Evolutionary conservation across 2,888 invertebrate species (phyloP), one percentile per base, ranked within the genome.

Genomic region (Epistrophella euchroma): DNA sequence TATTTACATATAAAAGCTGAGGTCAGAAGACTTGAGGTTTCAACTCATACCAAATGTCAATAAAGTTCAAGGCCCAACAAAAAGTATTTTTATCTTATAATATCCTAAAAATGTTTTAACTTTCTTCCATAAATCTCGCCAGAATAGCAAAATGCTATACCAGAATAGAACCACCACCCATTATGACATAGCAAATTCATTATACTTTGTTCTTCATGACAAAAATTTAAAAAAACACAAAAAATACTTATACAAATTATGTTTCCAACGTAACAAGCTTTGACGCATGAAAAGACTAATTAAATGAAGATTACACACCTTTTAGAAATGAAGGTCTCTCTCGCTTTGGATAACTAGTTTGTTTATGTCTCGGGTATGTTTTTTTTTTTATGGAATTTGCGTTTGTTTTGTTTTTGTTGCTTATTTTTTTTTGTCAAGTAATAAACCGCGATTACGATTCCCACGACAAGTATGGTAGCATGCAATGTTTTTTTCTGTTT

Each of bases 301-400:
- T 86, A 86, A 86, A 82, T 62, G 73, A 82, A 73, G 82, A 86
- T 86, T 82, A 82, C 73, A 86, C 86, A 71, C 86, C 82, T 86
- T 72, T 82, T 73, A 82, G 6, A 15, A 52, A 52, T 72, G 86
- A 82, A 66, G 50, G 74, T 73, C 77, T 74, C 74, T 74, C 19
- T 19, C 66, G 32, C 17, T 45, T 19, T 28, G 47, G 62, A 50
- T 68, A 86, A 86, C 86, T 86, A 72, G 85, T 81, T 86, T 77
- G 73, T 35, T 77, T 62, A 47, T 35, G 32, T 52, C 40, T 72
- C 35, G 43, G 11, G 25, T 62, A 40, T 40, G 3, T 13, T 70
- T 17, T 64, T 72, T 68, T 52, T 85, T 84, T 60, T 72, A 80
- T 72, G 81, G 85, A 86, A 81, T 81, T 86, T 77, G 43, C 68